These are phyloP conservation scores for Acronicta leporina DNA, from an alignment of 2,888 invertebrate species.

Conservation along the genomic window DNA sequence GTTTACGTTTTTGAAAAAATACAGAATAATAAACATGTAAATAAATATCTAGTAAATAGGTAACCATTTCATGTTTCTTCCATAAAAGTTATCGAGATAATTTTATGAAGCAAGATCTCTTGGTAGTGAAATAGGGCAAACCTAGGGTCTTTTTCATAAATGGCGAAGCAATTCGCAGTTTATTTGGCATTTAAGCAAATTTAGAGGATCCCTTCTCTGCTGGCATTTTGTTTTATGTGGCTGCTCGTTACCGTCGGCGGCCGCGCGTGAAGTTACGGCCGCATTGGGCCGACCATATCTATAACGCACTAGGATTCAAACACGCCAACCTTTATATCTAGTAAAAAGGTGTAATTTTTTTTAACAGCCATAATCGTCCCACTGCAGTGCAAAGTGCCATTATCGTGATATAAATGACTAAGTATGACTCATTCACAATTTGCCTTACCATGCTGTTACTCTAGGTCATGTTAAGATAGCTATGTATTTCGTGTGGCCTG, in stretches of 20 bases:
- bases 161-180: conserved; percentile 86
- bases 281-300: conserved; percentile 72
- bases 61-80: conserved; percentile 29
- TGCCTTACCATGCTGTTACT: too few species aligned
- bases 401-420: too few species aligned
- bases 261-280: conserved; percentile 88
- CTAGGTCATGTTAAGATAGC: too few species aligned
- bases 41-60: too few species aligned
- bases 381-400: too few species aligned
- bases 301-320: conserved; percentile 54
- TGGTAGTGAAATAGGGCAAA: conserved; percentile 57
- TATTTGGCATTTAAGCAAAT: conserved; percentile 88
- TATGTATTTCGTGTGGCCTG: too few species aligned
- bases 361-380: too few species aligned
- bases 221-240: conserved; percentile 89
- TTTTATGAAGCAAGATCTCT: conserved; percentile 51
- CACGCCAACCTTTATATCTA: conserved; percentile 42
- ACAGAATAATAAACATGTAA: too few species aligned
- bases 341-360: too few species aligned
- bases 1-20: too few species aligned
- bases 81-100: conserved; percentile 39
- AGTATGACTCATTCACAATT: too few species aligned
- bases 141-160: conserved; percentile 79
- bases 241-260: conserved; percentile 87
- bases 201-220: conserved; percentile 83